Evolutionary conservation across 2,797 vertebrate genomes (phyloP), one percentile per base, ranked within the genome.

Genomic region (Tragopan temminckii): DNA sequence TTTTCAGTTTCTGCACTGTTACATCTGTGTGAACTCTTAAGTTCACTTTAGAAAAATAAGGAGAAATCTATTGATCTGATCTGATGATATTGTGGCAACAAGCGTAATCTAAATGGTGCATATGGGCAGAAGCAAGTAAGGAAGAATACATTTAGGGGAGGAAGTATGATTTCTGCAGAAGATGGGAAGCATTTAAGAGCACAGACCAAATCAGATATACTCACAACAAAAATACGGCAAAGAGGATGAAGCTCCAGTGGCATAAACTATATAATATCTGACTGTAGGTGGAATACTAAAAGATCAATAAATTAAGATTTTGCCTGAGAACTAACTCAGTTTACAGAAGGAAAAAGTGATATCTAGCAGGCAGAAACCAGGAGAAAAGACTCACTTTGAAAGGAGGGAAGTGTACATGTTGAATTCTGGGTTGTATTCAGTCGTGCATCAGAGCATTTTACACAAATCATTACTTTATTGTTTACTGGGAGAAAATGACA

Each of bases 141-240:
- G 4, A 3, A 12, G 20, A 77, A 66, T 80, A 43, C 14, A 85
- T 89, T 89, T 83, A 63, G 42, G 43, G 14, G 42, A 92, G 70
- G 69, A 88, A 85, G 46, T 74, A 78, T 13, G 7, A 83, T 83
- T 93, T 93, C 58, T 0, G 2, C 77, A 38, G 42, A 72, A 80
- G n/a, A 40, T 80, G 48, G 50, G 88, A 66, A 64, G n/a, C 58
- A 31, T 75, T 85, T 77, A 78, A 92, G 85, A 89, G 20, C 45
- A 75, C 13, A 53, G 75, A 76, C 70, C 29, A 66, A 92, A 92
- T 89, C 75, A 93, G 63, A 91, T 89, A 20, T 21, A 50, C 45
- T 85, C 52, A 83, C 74, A 93, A 78, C 43, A 89, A 87, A 95
- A 86, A 66, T 66, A 55, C 0, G 11, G 31, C 66, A 80, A 82